phyloP scores from a whole-genome alignment of 1,140 invertebrate species.

The Sycophila sp. region DNA sequence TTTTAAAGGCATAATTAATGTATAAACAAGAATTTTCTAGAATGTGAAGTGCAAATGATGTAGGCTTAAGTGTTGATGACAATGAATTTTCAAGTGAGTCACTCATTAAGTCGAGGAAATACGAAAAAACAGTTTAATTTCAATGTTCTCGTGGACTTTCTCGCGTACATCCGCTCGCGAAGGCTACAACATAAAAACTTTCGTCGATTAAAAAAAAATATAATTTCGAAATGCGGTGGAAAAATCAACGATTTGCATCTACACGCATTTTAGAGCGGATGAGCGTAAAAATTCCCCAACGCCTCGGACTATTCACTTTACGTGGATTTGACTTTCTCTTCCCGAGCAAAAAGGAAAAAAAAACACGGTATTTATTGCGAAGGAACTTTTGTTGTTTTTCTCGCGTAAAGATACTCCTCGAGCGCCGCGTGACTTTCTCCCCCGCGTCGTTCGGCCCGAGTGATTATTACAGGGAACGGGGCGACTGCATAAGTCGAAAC shows the following conservation, averaged over 20 bases:
- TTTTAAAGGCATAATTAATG: not conserved
- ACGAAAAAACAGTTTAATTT: too few species aligned
- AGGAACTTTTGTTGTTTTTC: slow-evolving; percentile 13
- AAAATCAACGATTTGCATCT: too few species aligned
- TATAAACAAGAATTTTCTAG: not conserved
- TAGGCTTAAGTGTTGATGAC: too few species aligned
- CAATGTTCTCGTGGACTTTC: too few species aligned
- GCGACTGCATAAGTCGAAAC: not conserved
- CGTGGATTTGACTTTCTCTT: slow-evolving; percentile 10
- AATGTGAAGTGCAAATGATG: too few species aligned
- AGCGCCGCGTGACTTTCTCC: slow-evolving; percentile 1
- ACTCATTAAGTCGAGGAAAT: too few species aligned
- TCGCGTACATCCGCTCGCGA: not conserved
- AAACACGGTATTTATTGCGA: slow-evolving; percentile 2
- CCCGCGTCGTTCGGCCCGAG: not conserved
- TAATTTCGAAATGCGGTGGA: too few species aligned
- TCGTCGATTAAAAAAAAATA: too few species aligned
- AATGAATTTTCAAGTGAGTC: not conserved
- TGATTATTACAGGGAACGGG: slow-evolving; percentile 4
- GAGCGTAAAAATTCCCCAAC: not conserved
- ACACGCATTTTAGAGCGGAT: not conserved
- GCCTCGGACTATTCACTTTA: not conserved
- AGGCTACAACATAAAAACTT: too few species aligned
- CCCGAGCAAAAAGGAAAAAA: slow-evolving; percentile 6
- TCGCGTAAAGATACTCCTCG: not conserved